Conservation (phyloP, 2,797 vertebrate genomes). For the Nothura maculosa region DNA sequence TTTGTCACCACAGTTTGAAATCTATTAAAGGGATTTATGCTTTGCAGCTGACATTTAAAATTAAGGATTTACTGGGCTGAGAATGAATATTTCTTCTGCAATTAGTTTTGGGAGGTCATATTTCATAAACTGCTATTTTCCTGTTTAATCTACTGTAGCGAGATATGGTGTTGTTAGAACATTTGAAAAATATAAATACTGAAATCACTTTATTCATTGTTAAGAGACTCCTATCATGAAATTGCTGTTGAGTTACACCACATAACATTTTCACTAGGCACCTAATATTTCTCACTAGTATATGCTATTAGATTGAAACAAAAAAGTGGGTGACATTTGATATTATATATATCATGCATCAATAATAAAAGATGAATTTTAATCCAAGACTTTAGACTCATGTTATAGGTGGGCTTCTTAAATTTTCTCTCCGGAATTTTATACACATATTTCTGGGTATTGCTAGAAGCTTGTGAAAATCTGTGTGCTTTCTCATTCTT, state of each 20-base stretch:
- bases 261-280: conserved; percentile 34
- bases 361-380: conserved; percentile 50
- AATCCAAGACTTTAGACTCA: conserved; percentile 27
- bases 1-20: conserved; percentile 75
- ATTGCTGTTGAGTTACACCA: conserved; percentile 39
- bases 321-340: conserved; percentile 50
- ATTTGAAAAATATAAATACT: conserved; percentile 36
- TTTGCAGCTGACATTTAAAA: conserved; percentile 80
- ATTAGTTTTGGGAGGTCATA: conserved; percentile 78
- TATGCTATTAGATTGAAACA: neutral
- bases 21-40: conserved; percentile 76
- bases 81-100: conserved; percentile 77
- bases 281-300: conserved; percentile 37
- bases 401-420: neutral
- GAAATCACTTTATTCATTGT: conserved; percentile 31
- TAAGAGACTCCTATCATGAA: conserved; percentile 27
- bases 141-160: conserved; percentile 69
- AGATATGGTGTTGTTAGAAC: conserved; percentile 41
- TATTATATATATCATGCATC: neutral
- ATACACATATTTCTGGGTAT: neutral
- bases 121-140: conserved; percentile 75
- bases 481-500: conserved; percentile 23
- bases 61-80: conserved; percentile 76
- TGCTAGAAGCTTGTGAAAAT: conserved; percentile 22
- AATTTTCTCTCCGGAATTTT: conserved; percentile 19